phyloP scores from a whole-genome alignment of 2,888 invertebrate species.

The Hydroisotoma schaefferi region DNA sequence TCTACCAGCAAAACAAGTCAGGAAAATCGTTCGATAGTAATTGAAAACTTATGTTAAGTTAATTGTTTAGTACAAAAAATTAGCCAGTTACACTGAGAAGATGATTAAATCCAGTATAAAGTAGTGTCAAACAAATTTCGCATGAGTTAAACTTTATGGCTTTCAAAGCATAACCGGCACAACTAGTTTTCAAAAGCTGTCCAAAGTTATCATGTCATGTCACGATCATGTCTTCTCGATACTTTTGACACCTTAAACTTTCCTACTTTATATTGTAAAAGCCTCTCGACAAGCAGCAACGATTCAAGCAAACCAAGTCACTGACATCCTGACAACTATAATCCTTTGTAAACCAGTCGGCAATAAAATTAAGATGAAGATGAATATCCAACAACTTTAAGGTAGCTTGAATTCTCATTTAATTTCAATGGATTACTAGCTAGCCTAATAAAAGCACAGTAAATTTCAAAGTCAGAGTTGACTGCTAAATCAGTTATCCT shows the following conservation, averaged over 20 bases:
- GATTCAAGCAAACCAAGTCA: conserved; percentile 3
- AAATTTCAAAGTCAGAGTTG: no score
- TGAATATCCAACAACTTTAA: neutral
- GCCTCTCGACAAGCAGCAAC: neutral
- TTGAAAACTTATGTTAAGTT: conserved; percentile 13
- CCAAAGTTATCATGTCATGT: conserved; percentile 35
- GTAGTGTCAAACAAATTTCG: conserved; percentile 43
- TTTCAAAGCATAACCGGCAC: conserved; percentile 30
- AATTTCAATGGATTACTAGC: no score
- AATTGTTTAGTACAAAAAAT: neutral
- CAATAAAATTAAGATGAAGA: neutral
- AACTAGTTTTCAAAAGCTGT: conserved; percentile 32
- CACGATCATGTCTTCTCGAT: conserved; percentile 40
- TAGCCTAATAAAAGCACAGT: no score
- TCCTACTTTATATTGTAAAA: neutral
- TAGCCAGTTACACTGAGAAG: neutral
- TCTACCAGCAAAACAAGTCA: no score
- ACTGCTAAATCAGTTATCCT: no score
- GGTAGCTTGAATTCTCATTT: no score
- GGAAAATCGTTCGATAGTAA: no score
- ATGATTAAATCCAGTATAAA: neutral
- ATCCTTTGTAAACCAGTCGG: no score
- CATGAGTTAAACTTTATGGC: conserved; percentile 20
- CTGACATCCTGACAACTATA: conserved; percentile 17
- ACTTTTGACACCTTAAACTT: conserved; percentile 36